Conservation (phyloP, 2,113 vertebrate genomes). For the Gobiocypris rarus region DNA sequence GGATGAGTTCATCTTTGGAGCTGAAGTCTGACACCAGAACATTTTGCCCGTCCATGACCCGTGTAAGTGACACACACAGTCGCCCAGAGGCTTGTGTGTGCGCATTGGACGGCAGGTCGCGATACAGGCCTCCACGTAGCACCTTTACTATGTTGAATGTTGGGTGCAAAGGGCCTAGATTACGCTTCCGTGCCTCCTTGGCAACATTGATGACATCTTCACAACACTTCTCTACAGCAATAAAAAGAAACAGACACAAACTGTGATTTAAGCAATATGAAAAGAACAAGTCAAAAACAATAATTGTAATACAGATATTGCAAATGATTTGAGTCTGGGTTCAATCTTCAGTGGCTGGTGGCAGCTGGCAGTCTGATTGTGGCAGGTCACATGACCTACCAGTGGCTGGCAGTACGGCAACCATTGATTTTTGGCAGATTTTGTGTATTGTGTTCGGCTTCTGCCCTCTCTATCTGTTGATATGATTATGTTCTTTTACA, state of each 20-base stretch:
- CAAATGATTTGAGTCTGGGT: background rate
- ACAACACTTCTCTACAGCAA: conserved; percentile 70
- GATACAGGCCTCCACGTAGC: conserved; percentile 73
- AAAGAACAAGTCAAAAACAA: background rate
- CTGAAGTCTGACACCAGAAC: conserved; percentile 87
- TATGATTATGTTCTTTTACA: no score
- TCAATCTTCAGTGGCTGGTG: no score
- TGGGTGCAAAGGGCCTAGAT: conserved; percentile 86
- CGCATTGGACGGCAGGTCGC: conserved; percentile 79
- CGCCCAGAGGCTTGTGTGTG: conserved; percentile 79
- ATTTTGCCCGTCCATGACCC: conserved; percentile 87
- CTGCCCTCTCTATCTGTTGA: no score
- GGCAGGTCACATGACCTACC: no score
- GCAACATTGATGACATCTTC: conserved; percentile 72
- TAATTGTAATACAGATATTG: background rate
- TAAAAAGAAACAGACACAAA: conserved; percentile 7
- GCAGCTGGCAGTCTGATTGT: no score
- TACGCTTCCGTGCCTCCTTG: conserved; percentile 80
- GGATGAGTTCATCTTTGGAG: conserved; percentile 90
- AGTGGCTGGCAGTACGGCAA: no score
- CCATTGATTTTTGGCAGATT: no score
- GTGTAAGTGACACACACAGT: conserved; percentile 86
- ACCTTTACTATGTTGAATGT: conserved; percentile 81
- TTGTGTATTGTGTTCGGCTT: no score
- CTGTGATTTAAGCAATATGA: background rate